Evolutionary conservation across 2,888 invertebrate genomes (phyloP).

Genomic region (Stramonita haemastoma): DNA sequence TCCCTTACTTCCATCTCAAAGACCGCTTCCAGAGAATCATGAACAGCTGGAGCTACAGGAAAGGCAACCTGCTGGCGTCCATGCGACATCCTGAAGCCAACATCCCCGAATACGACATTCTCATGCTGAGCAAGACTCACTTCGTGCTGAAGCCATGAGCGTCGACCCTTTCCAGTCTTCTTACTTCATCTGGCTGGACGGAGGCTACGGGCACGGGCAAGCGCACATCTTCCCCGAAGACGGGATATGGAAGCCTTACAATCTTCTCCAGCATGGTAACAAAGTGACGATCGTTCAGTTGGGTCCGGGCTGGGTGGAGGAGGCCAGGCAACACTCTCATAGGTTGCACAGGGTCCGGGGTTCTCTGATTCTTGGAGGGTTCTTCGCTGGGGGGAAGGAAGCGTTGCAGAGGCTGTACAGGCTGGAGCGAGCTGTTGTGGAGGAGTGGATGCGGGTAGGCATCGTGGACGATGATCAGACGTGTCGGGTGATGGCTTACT

Average conservation of each 20-base stretch:
- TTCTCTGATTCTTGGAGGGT: slow-evolving; percentile 61
- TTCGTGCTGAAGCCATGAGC: slow-evolving; percentile 65
- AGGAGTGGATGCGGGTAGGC: slow-evolving; percentile 65
- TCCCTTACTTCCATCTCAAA: slow-evolving; percentile 43
- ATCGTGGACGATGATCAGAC: slow-evolving; percentile 77
- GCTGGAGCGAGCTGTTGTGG: slow-evolving; percentile 66
- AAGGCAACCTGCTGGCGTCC: slow-evolving; percentile 37
- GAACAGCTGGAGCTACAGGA: slow-evolving; percentile 41
- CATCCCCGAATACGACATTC: slow-evolving; percentile 72
- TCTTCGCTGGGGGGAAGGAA: slow-evolving; percentile 70
- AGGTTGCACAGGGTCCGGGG: slow-evolving; percentile 43
- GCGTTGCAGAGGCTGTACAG: slow-evolving; percentile 64
- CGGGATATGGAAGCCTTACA: slow-evolving; percentile 52
- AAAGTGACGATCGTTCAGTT: slow-evolving; percentile 52
- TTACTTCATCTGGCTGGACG: slow-evolving; percentile 75
- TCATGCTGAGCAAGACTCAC: slow-evolving; percentile 75
- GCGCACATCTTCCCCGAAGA: slow-evolving; percentile 50
- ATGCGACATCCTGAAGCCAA: slow-evolving; percentile 37
- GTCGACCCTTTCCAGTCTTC: slow-evolving; percentile 69
- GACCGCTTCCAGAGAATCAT: slow-evolving; percentile 44
- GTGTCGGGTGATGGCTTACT: slow-evolving; percentile 40
- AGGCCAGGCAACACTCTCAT: background rate
- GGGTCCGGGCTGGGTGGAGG: slow-evolving; percentile 33
- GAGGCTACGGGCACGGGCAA: slow-evolving; percentile 73
- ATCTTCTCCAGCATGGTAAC: slow-evolving; percentile 44